Percentiles rank a stretch among this genome's conserved stretches.
phyloP scores from a whole-genome alignment of 2,888 invertebrate species.

The Strigamia transsilvanica region DNA sequence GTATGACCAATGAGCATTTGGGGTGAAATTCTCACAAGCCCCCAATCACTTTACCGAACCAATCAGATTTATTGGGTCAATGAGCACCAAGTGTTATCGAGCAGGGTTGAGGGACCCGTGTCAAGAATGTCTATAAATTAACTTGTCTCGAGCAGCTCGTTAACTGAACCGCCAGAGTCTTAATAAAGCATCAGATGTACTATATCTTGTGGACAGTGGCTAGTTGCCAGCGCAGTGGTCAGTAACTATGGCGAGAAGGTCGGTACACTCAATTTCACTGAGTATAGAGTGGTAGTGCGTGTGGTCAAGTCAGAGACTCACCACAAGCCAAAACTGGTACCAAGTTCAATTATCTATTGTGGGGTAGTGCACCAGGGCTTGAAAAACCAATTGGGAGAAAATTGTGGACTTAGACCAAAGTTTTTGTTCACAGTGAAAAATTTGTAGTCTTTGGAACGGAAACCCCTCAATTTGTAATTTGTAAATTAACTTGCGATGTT shows the following conservation, averaged over 20 bases:
- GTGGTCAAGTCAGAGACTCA: not conserved
- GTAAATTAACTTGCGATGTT: no score
- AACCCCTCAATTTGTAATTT: no score
- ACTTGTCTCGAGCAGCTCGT: not conserved
- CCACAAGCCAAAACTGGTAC: not conserved
- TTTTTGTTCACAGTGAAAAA: no score
- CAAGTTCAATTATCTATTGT: not conserved
- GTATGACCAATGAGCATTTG: not conserved
- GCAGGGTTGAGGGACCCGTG: constrained; percentile 1
- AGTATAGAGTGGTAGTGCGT: not conserved
- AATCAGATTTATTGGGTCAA: constrained; percentile 21
- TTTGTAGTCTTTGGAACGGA: no score
- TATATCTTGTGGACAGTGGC: constrained; percentile 11
- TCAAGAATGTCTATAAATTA: not conserved
- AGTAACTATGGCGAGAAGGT: not conserved
- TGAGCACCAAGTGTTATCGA: not conserved
- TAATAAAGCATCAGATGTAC: not conserved
- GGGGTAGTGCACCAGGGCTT: not conserved
- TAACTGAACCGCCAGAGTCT: not conserved
- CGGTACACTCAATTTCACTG: constrained; percentile 12
- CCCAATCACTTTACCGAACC: not conserved
- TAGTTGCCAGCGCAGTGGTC: constrained; percentile 4
- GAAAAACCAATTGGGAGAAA: no score
- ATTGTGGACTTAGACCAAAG: no score
- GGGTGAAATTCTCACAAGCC: not conserved